A percentile compares a stretch with the other conserved stretches of the same genome.
Evolutionary conservation across 1,140 invertebrate genomes (phyloP).

Genomic region (Rhynchophorus ferrugineus): DNA sequence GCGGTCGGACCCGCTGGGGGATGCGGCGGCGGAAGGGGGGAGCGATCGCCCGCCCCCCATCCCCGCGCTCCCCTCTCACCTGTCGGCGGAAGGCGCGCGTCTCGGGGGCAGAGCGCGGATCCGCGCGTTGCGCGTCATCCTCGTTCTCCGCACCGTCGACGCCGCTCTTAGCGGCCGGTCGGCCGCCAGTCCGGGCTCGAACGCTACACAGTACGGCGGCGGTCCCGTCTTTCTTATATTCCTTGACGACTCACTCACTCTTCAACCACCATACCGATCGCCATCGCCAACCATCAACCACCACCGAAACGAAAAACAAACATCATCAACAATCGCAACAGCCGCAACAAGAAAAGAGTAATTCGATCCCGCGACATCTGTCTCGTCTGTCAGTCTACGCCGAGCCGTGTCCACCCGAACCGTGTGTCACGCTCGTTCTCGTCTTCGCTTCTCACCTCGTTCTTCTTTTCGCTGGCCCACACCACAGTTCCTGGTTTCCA

Average conservation of each 20-base stretch:
- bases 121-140: conserved; percentile 10
- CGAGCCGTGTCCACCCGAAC: no score
- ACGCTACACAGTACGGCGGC: conserved; percentile 40
- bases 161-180: conserved; percentile 18
- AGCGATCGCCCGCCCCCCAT: conserved; percentile 5
- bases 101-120: conserved; percentile 3
- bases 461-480: conserved; percentile 4
- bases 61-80: conserved; percentile 2
- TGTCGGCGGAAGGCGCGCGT: conserved; percentile 11
- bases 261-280: conserved; percentile 13
- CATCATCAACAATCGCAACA: no score
- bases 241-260: conserved; percentile 32
- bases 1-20: no score
- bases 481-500: conserved; percentile 15
- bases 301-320: no score
- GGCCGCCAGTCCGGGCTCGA: conserved; percentile 38
- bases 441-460: conserved; percentile 12
- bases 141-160: conserved; percentile 18
- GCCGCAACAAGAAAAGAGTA: no score
- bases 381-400: conserved; percentile 5
- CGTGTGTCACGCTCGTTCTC: no score
- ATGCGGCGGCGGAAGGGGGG: no score
- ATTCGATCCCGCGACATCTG: no score
- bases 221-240: conserved; percentile 34
- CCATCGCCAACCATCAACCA: conserved; percentile 10